Evolutionary conservation across 2,888 invertebrate genomes (phyloP), one percentile per base, ranked within the genome.

Genomic region (Nomada lathburiana): DNA sequence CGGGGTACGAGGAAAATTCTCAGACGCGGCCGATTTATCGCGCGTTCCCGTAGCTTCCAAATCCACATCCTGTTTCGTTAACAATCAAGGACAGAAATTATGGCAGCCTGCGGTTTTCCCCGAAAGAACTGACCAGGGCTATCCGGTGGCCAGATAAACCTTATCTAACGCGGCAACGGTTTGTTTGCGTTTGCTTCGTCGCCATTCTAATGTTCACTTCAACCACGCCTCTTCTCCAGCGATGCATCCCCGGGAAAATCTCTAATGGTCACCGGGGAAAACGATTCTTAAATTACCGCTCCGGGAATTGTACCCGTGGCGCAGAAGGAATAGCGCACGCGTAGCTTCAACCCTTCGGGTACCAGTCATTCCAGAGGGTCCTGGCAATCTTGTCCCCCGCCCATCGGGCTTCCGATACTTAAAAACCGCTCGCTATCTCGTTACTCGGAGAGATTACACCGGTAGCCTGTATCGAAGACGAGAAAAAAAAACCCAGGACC

Each of bases 101-200:
- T 18, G n/a, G 36, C 36, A 42, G 44, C 16, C 52, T n/a, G 52
- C 55, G 75, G 81, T 67, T 82, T 80, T 82, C 23, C 81, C 52
- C 65, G 42, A 62, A 71, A 29, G 59, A 57, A 52, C 52, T 80
- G 75, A 82, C 81, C 81, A 70, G 68, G 55, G 44, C 60, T 67
- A 70, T 72, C 71, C 75, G 81, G 62, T 57, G 44, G 76, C 13
- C 47, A 75, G 82, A 82, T 81, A 81, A 72, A 60, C 20, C 70
- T 81, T 82, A 82, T 82, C 82, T 73, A 62, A 52, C 64, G 47
- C 69, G 52, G 44, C 52, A 26, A 50, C 52, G 50, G 50, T 60
- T 70, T 79, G 83, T 80, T 79, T 69, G 47, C 60, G 23, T 36
- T 29, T 36, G 63, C 53, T 62, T 26, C 59, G 36, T 23, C 26